phyloP scores from a whole-genome alignment of 1,140 invertebrate species.

The Lutraria rhynchaena region DNA sequence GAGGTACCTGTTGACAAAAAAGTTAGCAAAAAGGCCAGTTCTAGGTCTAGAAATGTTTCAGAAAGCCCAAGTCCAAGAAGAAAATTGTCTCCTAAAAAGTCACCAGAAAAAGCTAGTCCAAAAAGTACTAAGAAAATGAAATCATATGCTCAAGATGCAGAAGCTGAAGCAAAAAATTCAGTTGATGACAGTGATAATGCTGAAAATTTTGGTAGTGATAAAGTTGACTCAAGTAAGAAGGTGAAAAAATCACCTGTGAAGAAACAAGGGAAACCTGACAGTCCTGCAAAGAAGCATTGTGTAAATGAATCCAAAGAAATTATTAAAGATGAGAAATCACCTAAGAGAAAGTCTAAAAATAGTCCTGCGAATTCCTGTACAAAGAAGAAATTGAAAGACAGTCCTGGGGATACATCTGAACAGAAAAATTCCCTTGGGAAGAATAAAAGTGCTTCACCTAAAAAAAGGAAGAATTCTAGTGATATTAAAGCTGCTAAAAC shows the following conservation, averaged over 20 bases:
- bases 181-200: conserved; percentile 2
- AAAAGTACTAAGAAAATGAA: conserved; percentile 2
- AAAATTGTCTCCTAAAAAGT: conserved; percentile 11
- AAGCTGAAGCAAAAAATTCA: not conserved
- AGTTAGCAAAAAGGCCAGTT: not conserved
- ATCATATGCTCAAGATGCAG: not conserved
- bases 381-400: not conserved
- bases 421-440: conserved; percentile 13
- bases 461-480: conserved; percentile 3
- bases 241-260: conserved; percentile 1
- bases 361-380: not conserved
- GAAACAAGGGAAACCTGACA: conserved; percentile 3
- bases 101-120: conserved; percentile 13
- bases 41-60: not conserved
- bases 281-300: not conserved
- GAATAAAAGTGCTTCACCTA: conserved; percentile 34
- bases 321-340: conserved; percentile 21
- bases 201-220: not conserved
- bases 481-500: not conserved
- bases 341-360: conserved; percentile 10
- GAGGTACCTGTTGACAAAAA: not conserved
- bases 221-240: not conserved
- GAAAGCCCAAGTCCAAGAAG: conserved; percentile 28
- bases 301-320: not conserved
- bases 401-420: not conserved